These are phyloP conservation scores for Mormoops blainvillei DNA, from an alignment of 2,113 vertebrate genomes.

Conservation along the genomic window DNA sequence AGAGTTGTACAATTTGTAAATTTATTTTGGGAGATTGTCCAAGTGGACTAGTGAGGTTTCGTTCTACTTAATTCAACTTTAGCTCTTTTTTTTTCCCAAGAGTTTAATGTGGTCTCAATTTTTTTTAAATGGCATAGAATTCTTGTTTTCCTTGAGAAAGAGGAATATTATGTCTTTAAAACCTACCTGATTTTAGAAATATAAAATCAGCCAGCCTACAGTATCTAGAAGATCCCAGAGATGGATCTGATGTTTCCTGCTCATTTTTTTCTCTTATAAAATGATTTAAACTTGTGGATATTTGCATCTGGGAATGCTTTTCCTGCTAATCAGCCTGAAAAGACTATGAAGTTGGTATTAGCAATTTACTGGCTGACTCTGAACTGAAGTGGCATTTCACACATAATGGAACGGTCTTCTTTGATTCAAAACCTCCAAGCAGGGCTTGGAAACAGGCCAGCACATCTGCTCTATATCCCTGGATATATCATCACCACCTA, in stretches of 20 bases:
- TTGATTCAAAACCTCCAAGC: conserved; percentile 47
- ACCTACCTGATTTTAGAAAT: conserved; percentile 13
- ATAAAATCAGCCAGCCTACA: neutral
- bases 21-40: neutral
- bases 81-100: neutral
- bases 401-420: conserved; percentile 40
- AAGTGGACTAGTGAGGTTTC: neutral
- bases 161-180: neutral
- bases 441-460: conserved; percentile 33
- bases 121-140: neutral
- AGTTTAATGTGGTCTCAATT: neutral
- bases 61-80: neutral
- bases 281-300: conserved; percentile 24
- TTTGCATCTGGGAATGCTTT: conserved; percentile 59
- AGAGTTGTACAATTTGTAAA: neutral
- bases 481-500: conserved; percentile 46
- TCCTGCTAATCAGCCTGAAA: conserved; percentile 13
- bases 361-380: conserved; percentile 7
- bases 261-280: neutral
- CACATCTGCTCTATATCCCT: conserved; percentile 48
- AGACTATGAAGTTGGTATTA: conserved; percentile 41
- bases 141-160: neutral
- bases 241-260: neutral
- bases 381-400: conserved; percentile 57
- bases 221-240: neutral